Evolutionary conservation across 2,113 vertebrate species (phyloP).

Genomic region (Todiramphus saurophagus): DNA sequence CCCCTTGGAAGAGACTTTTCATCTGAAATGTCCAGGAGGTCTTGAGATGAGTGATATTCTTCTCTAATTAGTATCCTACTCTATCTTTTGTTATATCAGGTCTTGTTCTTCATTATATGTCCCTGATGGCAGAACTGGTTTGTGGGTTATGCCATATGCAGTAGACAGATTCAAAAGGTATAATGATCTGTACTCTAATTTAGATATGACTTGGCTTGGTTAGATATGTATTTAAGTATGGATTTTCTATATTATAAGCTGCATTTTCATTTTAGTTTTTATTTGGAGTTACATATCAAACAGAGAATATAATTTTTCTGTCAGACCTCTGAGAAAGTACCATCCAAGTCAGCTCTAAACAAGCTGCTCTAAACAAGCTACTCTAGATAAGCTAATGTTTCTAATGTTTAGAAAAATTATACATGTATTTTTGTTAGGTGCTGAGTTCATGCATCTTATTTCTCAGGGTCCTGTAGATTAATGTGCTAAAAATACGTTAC

Average conservation of each 20-base stretch:
- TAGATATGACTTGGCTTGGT: background rate
- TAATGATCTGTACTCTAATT: background rate
- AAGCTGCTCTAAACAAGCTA: background rate
- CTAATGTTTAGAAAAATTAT: background rate
- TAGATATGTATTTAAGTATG: background rate
- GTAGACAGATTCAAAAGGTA: background rate
- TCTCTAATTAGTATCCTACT: background rate
- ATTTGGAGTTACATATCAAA: background rate
- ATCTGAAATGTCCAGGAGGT: background rate
- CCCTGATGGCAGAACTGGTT: constrained; percentile 18
- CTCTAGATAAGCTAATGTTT: background rate
- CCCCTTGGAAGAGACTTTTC: background rate
- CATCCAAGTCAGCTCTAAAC: background rate
- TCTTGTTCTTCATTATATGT: background rate
- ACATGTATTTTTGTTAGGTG: background rate
- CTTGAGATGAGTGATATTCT: constrained; percentile 21
- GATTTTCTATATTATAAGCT: background rate
- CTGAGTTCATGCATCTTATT: background rate
- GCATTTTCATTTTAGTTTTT: background rate
- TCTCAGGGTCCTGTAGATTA: background rate
- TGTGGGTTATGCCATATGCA: background rate
- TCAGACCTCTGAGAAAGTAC: background rate
- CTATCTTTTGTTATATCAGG: background rate
- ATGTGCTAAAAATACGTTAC: background rate
- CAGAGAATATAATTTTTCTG: background rate